Evolutionary conservation across 2,113 vertebrate genomes (phyloP), one percentile per base, ranked within the genome.

Genomic region (Progne subis): DNA sequence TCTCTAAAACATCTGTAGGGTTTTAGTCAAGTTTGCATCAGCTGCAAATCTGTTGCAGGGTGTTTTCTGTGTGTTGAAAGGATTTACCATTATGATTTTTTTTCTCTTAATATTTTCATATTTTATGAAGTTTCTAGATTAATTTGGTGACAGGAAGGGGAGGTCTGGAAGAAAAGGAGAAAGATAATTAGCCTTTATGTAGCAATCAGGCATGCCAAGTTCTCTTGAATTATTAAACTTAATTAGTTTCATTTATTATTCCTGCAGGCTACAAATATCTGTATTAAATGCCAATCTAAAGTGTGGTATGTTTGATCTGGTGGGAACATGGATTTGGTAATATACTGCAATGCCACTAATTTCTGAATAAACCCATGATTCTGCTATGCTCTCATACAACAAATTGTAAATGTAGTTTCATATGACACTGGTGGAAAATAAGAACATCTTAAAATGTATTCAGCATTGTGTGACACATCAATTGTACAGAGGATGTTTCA

Each of bases 201-300:
- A 90, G 94, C 93, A 94, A 92, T 97, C 92, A 94, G 88, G 88
- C 82, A 57, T 93, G 88, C 83, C 79, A 96, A 93, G 74, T 96
- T 96, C 80, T n/a, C 49, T 93, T 97, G 96, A 97, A 96, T 97
- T 97, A 96, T 97, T 97, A 96, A 97, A 96, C 87, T 95, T 97
- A 97, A 97, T 98, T 97, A 97, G 96, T 93, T 98, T 95, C 94
- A 86, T 96, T 98, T 96, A 75, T 97, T 94, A 96, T 96, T 97
- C 95, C 97, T 97, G 92, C 82, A 88, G 96, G 97, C 96, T 93
- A 89, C 93, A 82, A 85, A 94, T 90, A 95, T 91, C 84, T 82
- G 86, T 94, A 96, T 97, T 94, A 97, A 97, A 95, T 93, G 85
- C 90, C 92, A 80, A 3, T 86, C 92, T 87, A 23, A 96, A 88